Conservation (phyloP, 35 echinoderm and acorn worm species). For the Apostichopus parvimensis region DNA sequence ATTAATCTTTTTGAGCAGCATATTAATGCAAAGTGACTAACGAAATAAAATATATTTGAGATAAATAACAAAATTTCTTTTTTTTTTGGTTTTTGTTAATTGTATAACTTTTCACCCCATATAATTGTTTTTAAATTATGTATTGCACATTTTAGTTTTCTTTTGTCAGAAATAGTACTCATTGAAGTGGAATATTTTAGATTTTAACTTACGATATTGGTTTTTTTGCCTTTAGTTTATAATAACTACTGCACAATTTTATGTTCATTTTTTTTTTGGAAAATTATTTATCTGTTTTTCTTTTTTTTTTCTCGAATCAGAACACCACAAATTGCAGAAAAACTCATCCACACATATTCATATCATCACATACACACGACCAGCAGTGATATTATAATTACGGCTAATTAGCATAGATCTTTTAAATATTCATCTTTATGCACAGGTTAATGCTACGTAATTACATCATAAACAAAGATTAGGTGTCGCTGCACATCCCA, state of each 20-base stretch:
- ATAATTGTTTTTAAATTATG: conserved; percentile 27
- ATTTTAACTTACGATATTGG: neutral
- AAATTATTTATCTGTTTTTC: neutral
- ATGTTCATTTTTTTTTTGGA: neutral
- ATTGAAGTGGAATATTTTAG: conserved; percentile 47
- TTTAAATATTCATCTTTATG: conserved; percentile 48
- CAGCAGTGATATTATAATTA: conserved; percentile 41
- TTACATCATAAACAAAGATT: conserved; percentile 49
- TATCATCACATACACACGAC: conserved; percentile 38
- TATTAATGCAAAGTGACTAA: neutral
- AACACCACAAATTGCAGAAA: conserved; percentile 45
- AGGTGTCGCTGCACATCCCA: neutral
- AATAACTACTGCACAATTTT: conserved; percentile 16
- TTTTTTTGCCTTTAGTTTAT: neutral
- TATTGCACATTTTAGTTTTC: conserved; percentile 41
- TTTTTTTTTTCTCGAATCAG: conserved; percentile 20
- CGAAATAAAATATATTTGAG: conserved; percentile 33
- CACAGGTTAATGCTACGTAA: conserved; percentile 43
- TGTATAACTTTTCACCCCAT: conserved; percentile 7
- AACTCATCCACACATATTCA: conserved; percentile 18
- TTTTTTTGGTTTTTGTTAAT: conserved; percentile 3
- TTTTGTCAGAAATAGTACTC: conserved; percentile 46
- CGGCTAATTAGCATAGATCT: conserved; percentile 37
- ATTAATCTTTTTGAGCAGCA: neutral
- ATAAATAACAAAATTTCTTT: neutral